Evolutionary conservation across 1,140 invertebrate species (phyloP), one percentile per base, ranked within the genome.

Genomic region (Drosophila aff.): DNA sequence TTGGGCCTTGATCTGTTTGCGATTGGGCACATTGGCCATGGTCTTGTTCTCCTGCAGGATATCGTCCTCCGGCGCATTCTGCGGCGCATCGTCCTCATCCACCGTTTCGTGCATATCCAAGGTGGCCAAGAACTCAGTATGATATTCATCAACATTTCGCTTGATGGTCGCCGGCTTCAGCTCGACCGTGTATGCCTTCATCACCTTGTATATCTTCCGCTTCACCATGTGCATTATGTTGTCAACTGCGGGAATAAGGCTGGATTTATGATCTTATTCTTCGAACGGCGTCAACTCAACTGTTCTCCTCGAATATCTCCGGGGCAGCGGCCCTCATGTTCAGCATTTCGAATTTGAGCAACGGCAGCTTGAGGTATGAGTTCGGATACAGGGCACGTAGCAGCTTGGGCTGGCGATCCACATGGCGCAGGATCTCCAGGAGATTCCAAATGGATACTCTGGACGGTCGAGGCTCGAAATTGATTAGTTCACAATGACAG

Each of bases 271-370:
- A 4, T 13, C 0, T 41, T 15, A 13, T 8, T 9, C 6, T 41
- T 31, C 2, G 15, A 4, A 13, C 16, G 9, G 2, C 11, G 2
- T 0, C 11, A 18, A 72, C 85, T 79, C 28, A 90, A 92, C 92
- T 79, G 63, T 92, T 91, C 26, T 91, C 87, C 64, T 92, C 92
- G 40, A 75, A 91, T 31, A 77, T 58, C 57, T 87, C 84, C 11
- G 92, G 92, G 1, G 92, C 75, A 33, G 72, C 79, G 43, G 92
- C 92, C n/a, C 80, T 65, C 86, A 92, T 91, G 33, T 80, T 90
- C 2, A 91, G 58, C 89, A 91, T 92, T 58, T 92, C 90, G 13
- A 92, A 93, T 64, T 91, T 92, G 1, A 93, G 68, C 10, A 93
- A 60, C 2, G 92, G 92, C 23, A 93, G 49, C 41, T 91, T 87